phyloP scores from a whole-genome alignment of 1,140 invertebrate genomes.

The Tribolium madens region DNA sequence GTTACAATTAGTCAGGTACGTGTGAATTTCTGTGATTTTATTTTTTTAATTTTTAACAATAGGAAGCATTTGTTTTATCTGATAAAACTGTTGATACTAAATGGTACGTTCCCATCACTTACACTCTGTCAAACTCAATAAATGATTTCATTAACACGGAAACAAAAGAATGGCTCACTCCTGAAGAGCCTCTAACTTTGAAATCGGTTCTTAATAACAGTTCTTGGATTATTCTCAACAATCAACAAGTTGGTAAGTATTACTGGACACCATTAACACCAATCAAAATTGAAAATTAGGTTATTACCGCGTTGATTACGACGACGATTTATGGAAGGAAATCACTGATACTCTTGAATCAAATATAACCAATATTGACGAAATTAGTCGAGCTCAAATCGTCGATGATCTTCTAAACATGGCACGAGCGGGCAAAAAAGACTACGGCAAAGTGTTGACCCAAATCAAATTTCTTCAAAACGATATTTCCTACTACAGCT shows the following conservation, averaged over 20 bases:
- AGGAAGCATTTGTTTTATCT: conserved; percentile 8
- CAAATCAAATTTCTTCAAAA: conserved; percentile 71
- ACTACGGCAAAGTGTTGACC: conserved; percentile 69
- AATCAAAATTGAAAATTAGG: conserved; percentile 55
- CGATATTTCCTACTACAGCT: conserved; percentile 76
- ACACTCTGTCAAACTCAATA: conserved; percentile 65
- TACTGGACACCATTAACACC: conserved; percentile 65
- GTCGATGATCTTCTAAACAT: conserved; percentile 69
- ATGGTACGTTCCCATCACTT: conserved; percentile 76
- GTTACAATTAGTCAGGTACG: conserved; percentile 54
- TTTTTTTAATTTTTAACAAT: conserved; percentile 29
- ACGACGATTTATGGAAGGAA: conserved; percentile 42
- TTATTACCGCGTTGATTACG: conserved; percentile 52
- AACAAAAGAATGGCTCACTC: conserved; percentile 66
- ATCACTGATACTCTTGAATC: conserved; percentile 16
- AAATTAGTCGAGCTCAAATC: conserved; percentile 69
- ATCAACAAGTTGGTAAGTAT: conserved; percentile 72
- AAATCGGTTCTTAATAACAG: conserved; percentile 56
- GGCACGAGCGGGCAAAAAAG: conserved; percentile 64
- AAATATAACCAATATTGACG: conserved; percentile 12
- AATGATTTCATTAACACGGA: conserved; percentile 69
- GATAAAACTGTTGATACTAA: not conserved
- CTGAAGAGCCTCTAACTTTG: conserved; percentile 54
- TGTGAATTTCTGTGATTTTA: not conserved
- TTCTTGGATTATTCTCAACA: conserved; percentile 78